Evolutionary conservation across 2,888 invertebrate species (phyloP).

Genomic region (Chrysina gloriosa): DNA sequence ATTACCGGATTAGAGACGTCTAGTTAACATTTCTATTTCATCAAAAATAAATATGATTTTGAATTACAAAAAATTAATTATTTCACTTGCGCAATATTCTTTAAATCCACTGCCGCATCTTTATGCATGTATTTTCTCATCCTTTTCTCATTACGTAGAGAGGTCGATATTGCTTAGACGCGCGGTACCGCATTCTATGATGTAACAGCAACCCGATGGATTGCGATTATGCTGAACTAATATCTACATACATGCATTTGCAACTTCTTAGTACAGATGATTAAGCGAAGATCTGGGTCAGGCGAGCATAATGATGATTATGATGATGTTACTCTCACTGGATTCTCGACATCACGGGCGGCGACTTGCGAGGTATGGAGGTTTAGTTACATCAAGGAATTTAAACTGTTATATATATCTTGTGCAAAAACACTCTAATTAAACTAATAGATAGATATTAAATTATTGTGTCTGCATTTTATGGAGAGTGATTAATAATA

Average conservation of each 20-base stretch:
- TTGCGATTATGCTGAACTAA: slow-evolving; percentile 34
- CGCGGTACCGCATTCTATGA: not conserved
- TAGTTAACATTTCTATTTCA: not conserved
- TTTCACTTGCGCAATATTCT: slow-evolving; percentile 7
- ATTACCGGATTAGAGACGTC: not conserved
- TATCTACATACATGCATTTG: slow-evolving; percentile 40
- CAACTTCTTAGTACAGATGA: slow-evolving; percentile 39
- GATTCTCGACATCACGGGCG: not conserved
- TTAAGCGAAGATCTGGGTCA: slow-evolving; percentile 40
- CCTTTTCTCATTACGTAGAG: not conserved
- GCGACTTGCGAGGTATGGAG: not conserved
- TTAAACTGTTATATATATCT: not conserved
- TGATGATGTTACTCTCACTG: slow-evolving; percentile 33
- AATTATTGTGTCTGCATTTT: no score
- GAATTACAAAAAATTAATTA: not conserved
- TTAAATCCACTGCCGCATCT: not conserved
- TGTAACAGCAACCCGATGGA: slow-evolving; percentile 14
- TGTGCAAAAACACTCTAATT: not conserved
- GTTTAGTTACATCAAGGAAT: not conserved
- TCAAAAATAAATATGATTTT: not conserved
- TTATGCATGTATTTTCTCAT: slow-evolving; percentile 7
- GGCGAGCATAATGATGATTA: slow-evolving; percentile 26
- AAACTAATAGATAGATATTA: no score
- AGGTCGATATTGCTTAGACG: not conserved
- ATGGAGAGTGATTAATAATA: no score